phyloP scores from a whole-genome alignment of 2,113 vertebrate genomes.

The Telmatochromis sp. region DNA sequence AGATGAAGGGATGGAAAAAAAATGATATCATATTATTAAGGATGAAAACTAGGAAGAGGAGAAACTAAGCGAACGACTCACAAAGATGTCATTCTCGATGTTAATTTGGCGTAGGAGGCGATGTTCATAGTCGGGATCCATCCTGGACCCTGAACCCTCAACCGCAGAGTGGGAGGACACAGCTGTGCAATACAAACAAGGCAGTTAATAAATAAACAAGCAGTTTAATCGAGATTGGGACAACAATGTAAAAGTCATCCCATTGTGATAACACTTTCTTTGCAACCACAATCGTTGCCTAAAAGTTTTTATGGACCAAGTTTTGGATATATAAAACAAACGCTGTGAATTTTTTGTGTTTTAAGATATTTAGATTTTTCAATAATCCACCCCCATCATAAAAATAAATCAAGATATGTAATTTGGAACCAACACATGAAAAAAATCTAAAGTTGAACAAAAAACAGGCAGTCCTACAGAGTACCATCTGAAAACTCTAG shows the following conservation, averaged over 20 bases:
- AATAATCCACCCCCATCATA: neutral
- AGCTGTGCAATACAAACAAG: neutral
- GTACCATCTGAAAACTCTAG: neutral
- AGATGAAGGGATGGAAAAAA: neutral
- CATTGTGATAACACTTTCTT: neutral
- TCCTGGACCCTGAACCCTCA: neutral
- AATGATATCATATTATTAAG: neutral
- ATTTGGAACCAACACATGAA: neutral
- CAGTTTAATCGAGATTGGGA: neutral
- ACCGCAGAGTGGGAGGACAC: neutral
- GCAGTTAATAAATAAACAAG: neutral
- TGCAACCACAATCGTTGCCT: neutral
- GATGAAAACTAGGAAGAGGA: neutral
- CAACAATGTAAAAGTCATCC: fast-evolving
- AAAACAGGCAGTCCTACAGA: neutral
- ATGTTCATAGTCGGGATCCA: constrained; percentile 44
- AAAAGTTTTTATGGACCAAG: neutral
- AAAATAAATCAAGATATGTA: neutral
- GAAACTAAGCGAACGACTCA: neutral
- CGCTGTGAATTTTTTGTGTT: neutral
- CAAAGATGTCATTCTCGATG: constrained; percentile 29
- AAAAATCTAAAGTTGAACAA: neutral
- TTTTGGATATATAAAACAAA: neutral
- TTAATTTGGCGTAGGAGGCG: constrained; percentile 45
- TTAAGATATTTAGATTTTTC: neutral